Conservation (phyloP, 1,140 invertebrate species). For the Halesus radiatus region DNA sequence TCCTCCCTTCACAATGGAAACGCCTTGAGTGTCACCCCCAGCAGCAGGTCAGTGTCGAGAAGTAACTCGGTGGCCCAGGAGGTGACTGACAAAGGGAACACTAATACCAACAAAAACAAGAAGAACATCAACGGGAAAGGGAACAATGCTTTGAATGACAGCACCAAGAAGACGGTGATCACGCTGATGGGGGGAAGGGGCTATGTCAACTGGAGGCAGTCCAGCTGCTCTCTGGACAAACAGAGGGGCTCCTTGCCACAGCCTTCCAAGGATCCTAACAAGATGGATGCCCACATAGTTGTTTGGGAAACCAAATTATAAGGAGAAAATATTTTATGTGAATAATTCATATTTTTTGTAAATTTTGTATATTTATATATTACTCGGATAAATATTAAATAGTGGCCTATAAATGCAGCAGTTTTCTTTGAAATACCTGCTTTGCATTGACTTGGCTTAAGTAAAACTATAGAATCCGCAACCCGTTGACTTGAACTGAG, state of each 20-base stretch:
- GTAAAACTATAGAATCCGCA: too few relatives aligned
- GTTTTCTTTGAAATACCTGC: slow-evolving; percentile 17
- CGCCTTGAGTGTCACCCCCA: slow-evolving; percentile 57
- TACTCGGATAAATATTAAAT: not conserved
- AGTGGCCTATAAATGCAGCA: slow-evolving; percentile 33
- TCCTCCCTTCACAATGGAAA: slow-evolving; percentile 55
- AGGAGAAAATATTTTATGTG: slow-evolving; percentile 54
- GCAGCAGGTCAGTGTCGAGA: slow-evolving; percentile 62
- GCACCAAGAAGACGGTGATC: slow-evolving; percentile 80
- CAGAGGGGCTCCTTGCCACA: slow-evolving; percentile 65
- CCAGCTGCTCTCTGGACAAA: slow-evolving; percentile 71
- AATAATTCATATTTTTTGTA: slow-evolving; percentile 48
- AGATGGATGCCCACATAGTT: slow-evolving; percentile 87
- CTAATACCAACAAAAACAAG: slow-evolving; percentile 56
- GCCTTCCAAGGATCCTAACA: slow-evolving; percentile 74
- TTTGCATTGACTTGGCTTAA: too few relatives aligned
- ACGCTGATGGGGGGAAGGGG: slow-evolving; percentile 90
- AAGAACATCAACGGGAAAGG: slow-evolving; percentile 57
- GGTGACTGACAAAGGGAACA: slow-evolving; percentile 44
- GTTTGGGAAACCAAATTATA: slow-evolving; percentile 93
- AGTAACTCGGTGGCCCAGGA: slow-evolving; percentile 61
- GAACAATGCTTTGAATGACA: slow-evolving; percentile 60
- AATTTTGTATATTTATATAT: slow-evolving; percentile 44
- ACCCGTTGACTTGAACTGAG: too few relatives aligned
- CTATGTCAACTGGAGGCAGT: slow-evolving; percentile 86